Evolutionary conservation across 2,888 invertebrate genomes (phyloP), one percentile per base, ranked within the genome.

Genomic region (Drosophila putrida): DNA sequence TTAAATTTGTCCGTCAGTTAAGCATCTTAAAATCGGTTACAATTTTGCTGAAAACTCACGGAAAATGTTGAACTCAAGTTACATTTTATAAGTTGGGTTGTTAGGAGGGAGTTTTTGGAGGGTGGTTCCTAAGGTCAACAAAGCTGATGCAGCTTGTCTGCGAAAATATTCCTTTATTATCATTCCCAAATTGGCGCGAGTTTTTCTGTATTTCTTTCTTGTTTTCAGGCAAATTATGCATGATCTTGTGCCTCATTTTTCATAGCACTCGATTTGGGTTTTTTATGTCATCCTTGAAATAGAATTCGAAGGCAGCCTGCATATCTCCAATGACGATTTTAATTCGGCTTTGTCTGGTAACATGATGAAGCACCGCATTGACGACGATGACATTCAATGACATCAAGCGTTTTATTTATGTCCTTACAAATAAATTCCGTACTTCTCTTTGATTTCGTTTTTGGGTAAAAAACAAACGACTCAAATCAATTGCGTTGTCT

Each of bases 401-500:
- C 75, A 66, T 72, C 67, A 58, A 15, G 38, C 50, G 54, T 73
- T 78, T 89, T 89, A 75, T 89, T 87, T 81, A 75, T 89, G 75
- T 71, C 67, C 88, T 81, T 72, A 44, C 41, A 50, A 73, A 62
- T 49, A 49, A 39, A 53, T 59, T 13, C 46, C 47, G n/a, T 47
- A 5, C 43, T 39, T 39, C 46, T 46, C n/a, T 39, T 46, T 38
- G 27, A 25, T 15, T 15, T 57, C 11, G 15, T 33, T 41, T 31
- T 80, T 89, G 88, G 73, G 75, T 78, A 70, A 71, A 79, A 76
- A 89, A n/a, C n/a, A 88, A 87, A 88, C 83, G 74, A 75, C 71
- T 71, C 67, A 86, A 89, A 85, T 89, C 90, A 89, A 88, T 86
- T 85, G 86, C 89, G 85, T 71, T 84, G 87, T 77, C 77, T 74